phyloP scores from a whole-genome alignment of 2,888 invertebrate genomes.

The Sarcophaga caerulescens region DNA sequence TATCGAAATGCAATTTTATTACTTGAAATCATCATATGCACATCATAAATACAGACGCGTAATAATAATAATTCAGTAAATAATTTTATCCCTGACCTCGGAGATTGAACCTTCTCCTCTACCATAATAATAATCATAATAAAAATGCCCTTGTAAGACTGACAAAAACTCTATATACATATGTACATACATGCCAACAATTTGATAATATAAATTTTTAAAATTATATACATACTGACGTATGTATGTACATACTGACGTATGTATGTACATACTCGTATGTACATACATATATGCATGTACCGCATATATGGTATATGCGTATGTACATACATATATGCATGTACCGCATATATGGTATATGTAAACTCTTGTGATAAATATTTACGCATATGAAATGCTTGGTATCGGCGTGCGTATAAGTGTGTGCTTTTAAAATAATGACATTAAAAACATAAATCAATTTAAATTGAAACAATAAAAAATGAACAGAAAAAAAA shows the following conservation, averaged over 20 bases:
- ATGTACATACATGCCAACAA: background rate
- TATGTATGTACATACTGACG: no score
- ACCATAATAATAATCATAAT: conserved; percentile 7
- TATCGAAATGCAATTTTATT: conserved; percentile 33
- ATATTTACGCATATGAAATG: conserved; percentile 3
- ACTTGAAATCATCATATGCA: conserved; percentile 14
- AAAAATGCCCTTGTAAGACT: conserved; percentile 19
- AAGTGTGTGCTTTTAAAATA: background rate
- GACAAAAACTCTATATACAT: conserved; percentile 22
- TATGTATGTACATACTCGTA: no score
- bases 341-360: conserved; percentile 12
- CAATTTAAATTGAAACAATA: conserved; percentile 68
- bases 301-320: conserved; percentile 7
- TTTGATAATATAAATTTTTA: background rate
- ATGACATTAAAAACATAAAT: conserved; percentile 61
- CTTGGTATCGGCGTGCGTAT: background rate
- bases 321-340: background rate
- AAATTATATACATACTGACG: background rate
- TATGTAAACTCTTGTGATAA: conserved; percentile 10
- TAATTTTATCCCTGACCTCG: conserved; percentile 58
- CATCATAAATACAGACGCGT: no score
- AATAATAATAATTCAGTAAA: conserved; percentile 47
- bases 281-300: background rate
- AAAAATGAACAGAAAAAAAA: conserved; percentile 1
- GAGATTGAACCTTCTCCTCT: conserved; percentile 28